Evolutionary conservation across 2,797 vertebrate genomes (phyloP).

Genomic region (Corythornis leucogaster): DNA sequence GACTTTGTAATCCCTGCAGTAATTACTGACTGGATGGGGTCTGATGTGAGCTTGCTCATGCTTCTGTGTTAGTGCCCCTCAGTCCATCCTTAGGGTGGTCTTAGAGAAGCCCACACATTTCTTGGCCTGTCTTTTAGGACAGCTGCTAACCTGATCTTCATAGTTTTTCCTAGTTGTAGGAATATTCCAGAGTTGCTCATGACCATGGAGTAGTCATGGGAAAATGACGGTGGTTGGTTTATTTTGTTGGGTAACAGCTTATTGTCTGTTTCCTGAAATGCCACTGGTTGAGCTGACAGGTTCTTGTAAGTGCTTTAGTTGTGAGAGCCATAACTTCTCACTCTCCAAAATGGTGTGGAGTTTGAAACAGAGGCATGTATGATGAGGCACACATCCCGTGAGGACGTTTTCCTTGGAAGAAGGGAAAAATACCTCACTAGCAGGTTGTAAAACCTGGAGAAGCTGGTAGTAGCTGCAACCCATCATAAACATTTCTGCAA

Average conservation of each 20-base stretch:
- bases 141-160: neutral
- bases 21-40: neutral
- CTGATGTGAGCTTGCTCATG: neutral
- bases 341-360: neutral
- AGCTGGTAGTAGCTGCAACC: neutral
- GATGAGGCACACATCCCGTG: neutral
- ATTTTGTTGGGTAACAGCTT: neutral
- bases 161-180: neutral
- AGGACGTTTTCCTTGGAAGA: neutral
- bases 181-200: neutral
- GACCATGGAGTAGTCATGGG: neutral
- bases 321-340: neutral
- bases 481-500: neutral
- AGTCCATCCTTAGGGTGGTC: neutral
- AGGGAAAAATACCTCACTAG: neutral
- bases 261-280: neutral
- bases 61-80: neutral
- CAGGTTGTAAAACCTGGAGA: neutral
- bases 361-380: neutral
- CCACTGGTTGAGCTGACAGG: neutral
- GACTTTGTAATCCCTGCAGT: constrained; percentile 1
- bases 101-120: neutral
- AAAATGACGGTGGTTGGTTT: neutral
- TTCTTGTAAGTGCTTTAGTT: neutral
- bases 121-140: neutral